A percentile compares a stretch with the other conserved stretches of the same genome.
These are phyloP conservation scores for Uropsilus gracilis DNA, from an alignment of 2,113 vertebrate species.

Conservation along the genomic window DNA sequence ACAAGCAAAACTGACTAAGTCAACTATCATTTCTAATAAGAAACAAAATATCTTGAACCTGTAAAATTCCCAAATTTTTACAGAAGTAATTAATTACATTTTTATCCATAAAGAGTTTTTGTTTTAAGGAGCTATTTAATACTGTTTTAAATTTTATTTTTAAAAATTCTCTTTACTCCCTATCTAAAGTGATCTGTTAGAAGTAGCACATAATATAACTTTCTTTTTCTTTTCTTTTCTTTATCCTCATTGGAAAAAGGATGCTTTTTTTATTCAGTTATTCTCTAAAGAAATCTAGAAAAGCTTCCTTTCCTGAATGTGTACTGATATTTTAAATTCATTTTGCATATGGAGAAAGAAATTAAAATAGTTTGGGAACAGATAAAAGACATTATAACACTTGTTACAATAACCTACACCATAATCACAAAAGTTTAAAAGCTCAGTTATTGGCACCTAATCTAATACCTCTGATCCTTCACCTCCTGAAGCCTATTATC, in stretches of 20 bases:
- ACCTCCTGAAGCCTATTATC: background rate
- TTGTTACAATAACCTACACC: background rate
- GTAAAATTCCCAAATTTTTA: background rate
- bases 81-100: background rate
- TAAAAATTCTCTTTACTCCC: background rate
- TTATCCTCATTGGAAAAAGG: background rate
- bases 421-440: background rate
- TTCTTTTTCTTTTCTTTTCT: background rate
- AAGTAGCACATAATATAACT: background rate
- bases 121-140: constrained; percentile 4
- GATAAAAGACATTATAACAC: background rate
- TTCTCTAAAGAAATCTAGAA: background rate
- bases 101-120: background rate
- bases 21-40: background rate
- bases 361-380: background rate
- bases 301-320: background rate
- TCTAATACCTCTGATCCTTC: constrained; percentile 12
- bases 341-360: background rate
- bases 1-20: background rate
- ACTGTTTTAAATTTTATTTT: background rate
- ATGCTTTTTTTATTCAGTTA: background rate
- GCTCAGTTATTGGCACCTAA: background rate
- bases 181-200: background rate
- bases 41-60: constrained; percentile 17
- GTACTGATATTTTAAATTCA: background rate